Conservation (phyloP, 1,140 invertebrate species). For the Leguminivora glycinivorella region DNA sequence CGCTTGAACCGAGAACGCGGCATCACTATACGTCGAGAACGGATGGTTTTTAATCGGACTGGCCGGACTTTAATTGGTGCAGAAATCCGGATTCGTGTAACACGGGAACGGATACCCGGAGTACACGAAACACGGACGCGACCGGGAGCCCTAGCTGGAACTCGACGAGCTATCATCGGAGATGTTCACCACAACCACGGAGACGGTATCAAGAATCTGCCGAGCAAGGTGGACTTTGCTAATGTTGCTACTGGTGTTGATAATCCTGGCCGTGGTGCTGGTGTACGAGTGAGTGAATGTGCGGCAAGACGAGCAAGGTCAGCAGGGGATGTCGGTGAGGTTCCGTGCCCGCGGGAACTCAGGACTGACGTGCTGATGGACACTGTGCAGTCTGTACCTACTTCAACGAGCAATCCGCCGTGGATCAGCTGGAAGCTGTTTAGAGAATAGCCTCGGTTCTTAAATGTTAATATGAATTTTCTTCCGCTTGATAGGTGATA, state of each 20-base stretch:
- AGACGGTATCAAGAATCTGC: neutral
- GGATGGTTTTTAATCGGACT: too few species aligned
- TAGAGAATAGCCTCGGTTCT: neutral
- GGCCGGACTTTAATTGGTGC: too few species aligned
- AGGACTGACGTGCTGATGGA: neutral
- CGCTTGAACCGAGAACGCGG: too few species aligned
- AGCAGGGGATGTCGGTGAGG: neutral
- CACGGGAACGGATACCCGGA: too few species aligned
- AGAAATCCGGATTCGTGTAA: too few species aligned
- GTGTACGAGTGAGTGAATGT: neutral
- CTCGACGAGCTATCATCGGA: neutral
- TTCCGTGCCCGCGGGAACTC: neutral
- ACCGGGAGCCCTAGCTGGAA: too few species aligned
- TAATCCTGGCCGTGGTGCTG: neutral
- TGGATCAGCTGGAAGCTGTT: neutral
- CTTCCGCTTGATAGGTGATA: neutral
- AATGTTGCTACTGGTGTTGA: neutral
- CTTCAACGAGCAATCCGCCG: neutral
- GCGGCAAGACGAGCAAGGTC: neutral
- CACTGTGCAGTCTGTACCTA: neutral
- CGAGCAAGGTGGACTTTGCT: neutral
- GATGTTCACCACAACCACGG: neutral
- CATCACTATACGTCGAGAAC: too few species aligned
- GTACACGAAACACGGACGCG: too few species aligned
- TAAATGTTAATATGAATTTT: neutral